Evolutionary conservation across 2,797 vertebrate genomes (phyloP), one percentile per base, ranked within the genome.

Genomic region (Gobionotothen gibberifrons): DNA sequence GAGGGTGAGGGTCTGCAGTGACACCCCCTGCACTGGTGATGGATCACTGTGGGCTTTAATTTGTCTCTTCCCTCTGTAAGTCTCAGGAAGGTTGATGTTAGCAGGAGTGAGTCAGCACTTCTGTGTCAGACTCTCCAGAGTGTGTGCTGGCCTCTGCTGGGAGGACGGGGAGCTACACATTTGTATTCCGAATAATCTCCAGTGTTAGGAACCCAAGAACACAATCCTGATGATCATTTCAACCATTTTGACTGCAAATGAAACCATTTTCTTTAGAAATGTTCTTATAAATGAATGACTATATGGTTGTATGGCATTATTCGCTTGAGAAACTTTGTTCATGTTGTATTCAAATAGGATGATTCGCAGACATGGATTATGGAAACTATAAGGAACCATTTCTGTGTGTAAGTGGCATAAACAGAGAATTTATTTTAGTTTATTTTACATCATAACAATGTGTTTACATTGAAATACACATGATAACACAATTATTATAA

Each of bases 61-160:
- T 42, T 68, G 47, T 10, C 60, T 39, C 39, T 17, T 69, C 57
- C 58, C 44, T 19, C 15, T 56, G 40, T 76, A n/a, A 65, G 46
- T 81, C 54, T 48, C 55, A 39, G 69, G 72, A 72, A 42, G 62
- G 14, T 36, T 69, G 26, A 66, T 44, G 49, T 54, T 12, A n/a
- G 2, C 62, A 16, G 66, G 36, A 72, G 81, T 94, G 93, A 93
- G 78, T 92, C 91, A 91, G 89, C 91, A 90, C 44, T 82, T 61
- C 17, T 1, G 17, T 3, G 55, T 48, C 26, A 8, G 2, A 60
- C 71, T 51, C 68, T 80, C 14, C 74, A 84, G 65, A 53, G 72
- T n/a, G 52, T 87, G 82, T 90, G 16, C 90, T 90, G 93, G 21
- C 92, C 89, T 82, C 93, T 95, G 85, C 89, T 89, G 94, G 89